Conservation (phyloP, 2,888 invertebrate genomes). For the Latrodectus hesperus region DNA sequence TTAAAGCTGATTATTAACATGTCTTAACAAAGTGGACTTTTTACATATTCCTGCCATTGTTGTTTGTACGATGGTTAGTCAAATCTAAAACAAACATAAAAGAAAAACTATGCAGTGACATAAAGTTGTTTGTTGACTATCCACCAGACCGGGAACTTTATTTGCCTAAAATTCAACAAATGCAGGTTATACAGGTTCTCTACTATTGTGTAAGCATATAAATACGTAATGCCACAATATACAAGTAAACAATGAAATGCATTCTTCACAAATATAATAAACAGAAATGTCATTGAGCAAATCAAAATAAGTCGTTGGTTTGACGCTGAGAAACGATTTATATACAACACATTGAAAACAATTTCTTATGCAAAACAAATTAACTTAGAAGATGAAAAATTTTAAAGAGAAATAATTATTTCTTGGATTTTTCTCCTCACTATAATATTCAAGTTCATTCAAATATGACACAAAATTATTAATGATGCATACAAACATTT, state of each 20-base stretch:
- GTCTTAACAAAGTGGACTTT: slow-evolving; percentile 68
- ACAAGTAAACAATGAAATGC: slow-evolving; percentile 16
- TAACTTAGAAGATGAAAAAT: background rate
- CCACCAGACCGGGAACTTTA: background rate
- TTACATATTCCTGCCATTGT: slow-evolving; percentile 68
- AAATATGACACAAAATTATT: background rate
- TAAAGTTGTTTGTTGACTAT: slow-evolving; percentile 22
- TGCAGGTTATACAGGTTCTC: too few species aligned
- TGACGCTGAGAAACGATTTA: slow-evolving; percentile 33
- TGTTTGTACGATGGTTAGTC: slow-evolving; percentile 58
- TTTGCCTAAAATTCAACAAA: too few species aligned
- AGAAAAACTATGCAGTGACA: slow-evolving; percentile 28
- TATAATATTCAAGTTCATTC: slow-evolving; percentile 34
- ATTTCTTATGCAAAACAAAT: background rate
- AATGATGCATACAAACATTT: too few species aligned
- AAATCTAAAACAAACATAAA: slow-evolving; percentile 54
- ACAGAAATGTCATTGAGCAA: slow-evolving; percentile 56
- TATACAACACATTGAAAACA: slow-evolving; percentile 12
- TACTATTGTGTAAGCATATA: too few species aligned
- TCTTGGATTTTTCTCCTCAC: background rate
- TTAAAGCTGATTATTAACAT: slow-evolving; percentile 61
- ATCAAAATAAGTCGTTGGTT: slow-evolving; percentile 56
- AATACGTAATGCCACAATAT: slow-evolving; percentile 23
- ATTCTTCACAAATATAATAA: background rate
- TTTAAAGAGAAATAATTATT: background rate